Percentiles rank a stretch among this genome's conserved stretches.
phyloP scores from a whole-genome alignment of 2,888 invertebrate genomes.

The Monopis laevigella region DNA sequence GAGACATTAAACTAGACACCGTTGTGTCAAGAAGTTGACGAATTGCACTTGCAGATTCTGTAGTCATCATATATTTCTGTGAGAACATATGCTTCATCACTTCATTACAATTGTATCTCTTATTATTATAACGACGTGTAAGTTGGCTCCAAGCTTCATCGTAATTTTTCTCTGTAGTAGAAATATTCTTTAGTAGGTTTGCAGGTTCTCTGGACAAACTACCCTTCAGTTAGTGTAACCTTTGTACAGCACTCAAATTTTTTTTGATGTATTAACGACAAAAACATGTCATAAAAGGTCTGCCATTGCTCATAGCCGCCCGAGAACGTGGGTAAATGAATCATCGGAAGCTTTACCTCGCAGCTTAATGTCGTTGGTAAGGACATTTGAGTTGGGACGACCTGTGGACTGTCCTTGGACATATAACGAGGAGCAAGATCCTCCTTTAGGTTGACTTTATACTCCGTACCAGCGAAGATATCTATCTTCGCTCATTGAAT shows the following conservation, averaged over 20 bases:
- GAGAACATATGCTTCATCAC: conserved; percentile 19
- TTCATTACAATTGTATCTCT: conserved; percentile 19
- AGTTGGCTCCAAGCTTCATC: conserved; percentile 19
- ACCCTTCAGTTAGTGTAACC: conserved; percentile 21
- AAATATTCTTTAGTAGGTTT: conserved; percentile 17
- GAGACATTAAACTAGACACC: conserved; percentile 16
- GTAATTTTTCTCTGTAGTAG: conserved; percentile 20
- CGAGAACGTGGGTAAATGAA: conserved; percentile 18
- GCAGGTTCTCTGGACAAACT: conserved; percentile 19
- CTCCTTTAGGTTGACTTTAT: too few species aligned
- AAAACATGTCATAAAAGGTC: conserved; percentile 20
- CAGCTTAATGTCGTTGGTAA: too few species aligned
- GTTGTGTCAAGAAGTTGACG: conserved; percentile 18
- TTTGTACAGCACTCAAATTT: conserved; percentile 18
- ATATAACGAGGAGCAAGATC: too few species aligned
- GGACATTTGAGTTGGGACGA: too few species aligned
- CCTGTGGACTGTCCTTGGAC: too few species aligned
- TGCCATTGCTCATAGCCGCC: conserved; percentile 21
- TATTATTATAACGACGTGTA: conserved; percentile 19
- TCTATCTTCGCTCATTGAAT: too few species aligned
- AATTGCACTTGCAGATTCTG: conserved; percentile 16
- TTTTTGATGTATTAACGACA: conserved; percentile 19
- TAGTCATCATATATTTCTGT: conserved; percentile 14
- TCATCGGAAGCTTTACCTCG: conserved; percentile 17
- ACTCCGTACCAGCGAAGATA: too few species aligned